A percentile compares a stretch with the other conserved stretches of the same genome.
These are phyloP conservation scores for Hydrocynus forskahlii DNA, from an alignment of 2,797 vertebrate genomes.

Conservation along the genomic window DNA sequence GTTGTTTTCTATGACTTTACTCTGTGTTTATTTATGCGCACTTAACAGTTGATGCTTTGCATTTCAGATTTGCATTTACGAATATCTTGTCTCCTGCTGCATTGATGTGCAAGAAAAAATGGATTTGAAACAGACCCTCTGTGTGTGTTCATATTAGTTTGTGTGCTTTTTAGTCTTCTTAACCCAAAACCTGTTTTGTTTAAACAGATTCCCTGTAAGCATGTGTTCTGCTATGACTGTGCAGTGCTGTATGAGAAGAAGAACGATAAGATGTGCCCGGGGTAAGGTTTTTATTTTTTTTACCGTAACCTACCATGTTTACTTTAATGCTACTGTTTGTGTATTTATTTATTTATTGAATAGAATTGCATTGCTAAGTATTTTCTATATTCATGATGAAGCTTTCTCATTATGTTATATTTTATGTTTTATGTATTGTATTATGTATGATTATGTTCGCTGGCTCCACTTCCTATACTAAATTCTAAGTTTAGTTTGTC, in stretches of 20 bases:
- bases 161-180: not conserved
- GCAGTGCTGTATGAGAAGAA: slow-evolving; percentile 97
- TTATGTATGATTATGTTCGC: slow-evolving; percentile 6
- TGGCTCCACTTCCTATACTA: slow-evolving; percentile 55
- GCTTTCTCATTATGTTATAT: not conserved
- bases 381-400: too few species aligned
- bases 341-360: too few species aligned
- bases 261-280: slow-evolving; percentile 97
- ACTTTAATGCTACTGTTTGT: too few species aligned
- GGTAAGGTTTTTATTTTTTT: slow-evolving; percentile 77
- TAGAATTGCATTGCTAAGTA: too few species aligned
- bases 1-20: not conserved
- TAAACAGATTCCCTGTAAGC: slow-evolving; percentile 95
- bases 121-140: not conserved
- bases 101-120: not conserved
- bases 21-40: not conserved
- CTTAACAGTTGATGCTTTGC: not conserved
- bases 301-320: not conserved
- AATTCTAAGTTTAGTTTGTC: slow-evolving; percentile 70
- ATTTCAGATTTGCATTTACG: not conserved
- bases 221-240: slow-evolving; percentile 98
- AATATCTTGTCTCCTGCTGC: not conserved
- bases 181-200: not conserved
- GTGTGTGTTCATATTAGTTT: not conserved
- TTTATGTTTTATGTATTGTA: not conserved